Conservation (phyloP, 2,797 vertebrate genomes). For the Helarctos malayanus region DNA sequence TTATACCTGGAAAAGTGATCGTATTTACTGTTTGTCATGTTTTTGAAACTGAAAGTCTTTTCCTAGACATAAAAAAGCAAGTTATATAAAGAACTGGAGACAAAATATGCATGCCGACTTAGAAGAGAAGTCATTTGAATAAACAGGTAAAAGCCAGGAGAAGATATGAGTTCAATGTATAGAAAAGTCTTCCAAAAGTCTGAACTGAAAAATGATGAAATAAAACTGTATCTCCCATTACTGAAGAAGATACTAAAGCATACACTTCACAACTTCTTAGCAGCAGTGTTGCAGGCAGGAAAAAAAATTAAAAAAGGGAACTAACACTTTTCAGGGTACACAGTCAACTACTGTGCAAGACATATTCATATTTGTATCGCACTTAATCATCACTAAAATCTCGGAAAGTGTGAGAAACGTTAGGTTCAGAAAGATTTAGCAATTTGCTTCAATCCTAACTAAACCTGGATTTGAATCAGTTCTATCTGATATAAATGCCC, state of each 20-base stretch:
- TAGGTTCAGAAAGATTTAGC: not conserved
- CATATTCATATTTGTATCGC: not conserved
- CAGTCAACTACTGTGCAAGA: not conserved
- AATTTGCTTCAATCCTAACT: conserved; percentile 49
- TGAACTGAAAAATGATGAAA: not conserved
- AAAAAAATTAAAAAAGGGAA: not conserved
- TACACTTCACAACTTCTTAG: not conserved
- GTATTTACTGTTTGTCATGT: not conserved
- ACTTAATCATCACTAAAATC: not conserved
- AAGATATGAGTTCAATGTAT: conserved; percentile 1
- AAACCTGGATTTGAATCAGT: conserved; percentile 29
- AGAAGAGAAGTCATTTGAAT: not conserved
- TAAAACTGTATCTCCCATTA: not conserved
- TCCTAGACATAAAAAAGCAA: not conserved
- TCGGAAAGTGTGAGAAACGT: conserved; percentile 49
- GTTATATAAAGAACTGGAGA: not conserved
- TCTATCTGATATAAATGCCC: not conserved
- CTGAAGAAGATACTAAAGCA: not conserved
- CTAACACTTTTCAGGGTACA: not conserved
- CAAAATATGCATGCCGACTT: not conserved
- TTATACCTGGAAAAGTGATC: not conserved
- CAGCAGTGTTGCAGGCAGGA: not conserved
- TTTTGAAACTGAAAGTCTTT: conserved; percentile 33
- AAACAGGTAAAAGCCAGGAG: not conserved
- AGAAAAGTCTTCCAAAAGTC: conserved; percentile 22